Conservation (phyloP, 30 jellyfish, hydroid and myxozoan genomes). For the Haliclystus octoradiatus region DNA sequence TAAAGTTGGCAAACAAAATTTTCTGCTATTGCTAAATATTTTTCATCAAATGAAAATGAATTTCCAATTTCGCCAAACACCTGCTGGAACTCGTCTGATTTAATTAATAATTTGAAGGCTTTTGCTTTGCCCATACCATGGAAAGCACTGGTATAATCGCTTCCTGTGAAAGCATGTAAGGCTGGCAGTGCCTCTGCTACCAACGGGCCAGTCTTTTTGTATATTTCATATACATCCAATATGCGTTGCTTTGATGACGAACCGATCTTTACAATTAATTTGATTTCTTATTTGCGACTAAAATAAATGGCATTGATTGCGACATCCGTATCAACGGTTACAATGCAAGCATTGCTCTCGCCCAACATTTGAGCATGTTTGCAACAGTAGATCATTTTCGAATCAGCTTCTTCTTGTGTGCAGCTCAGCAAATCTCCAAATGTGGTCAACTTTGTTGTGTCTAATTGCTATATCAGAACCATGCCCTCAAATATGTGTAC, state of each 20-base stretch:
- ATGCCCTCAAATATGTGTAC: conserved; percentile 30
- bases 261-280: conserved; percentile 18
- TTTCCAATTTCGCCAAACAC: conserved; percentile 21
- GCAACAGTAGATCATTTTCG: conserved; percentile 32
- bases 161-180: conserved; percentile 34
- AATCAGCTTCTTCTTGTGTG: conserved; percentile 33
- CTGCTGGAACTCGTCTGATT: conserved; percentile 15
- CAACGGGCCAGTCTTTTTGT: conserved; percentile 6
- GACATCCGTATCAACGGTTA: conserved; percentile 47
- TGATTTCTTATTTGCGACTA: neutral
- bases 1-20: conserved; percentile 27
- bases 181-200: conserved; percentile 19
- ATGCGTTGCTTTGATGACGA: conserved; percentile 3
- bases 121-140: conserved; percentile 18
- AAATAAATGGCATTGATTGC: conserved; percentile 23
- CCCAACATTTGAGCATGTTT: conserved; percentile 31
- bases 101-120: conserved; percentile 13
- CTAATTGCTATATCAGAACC: conserved; percentile 27
- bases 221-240: conserved; percentile 22
- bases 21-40: conserved; percentile 2
- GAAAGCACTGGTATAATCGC: conserved; percentile 30
- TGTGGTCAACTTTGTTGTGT: conserved; percentile 3
- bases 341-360: conserved; percentile 19
- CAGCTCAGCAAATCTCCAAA: conserved; percentile 33
- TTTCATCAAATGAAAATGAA: conserved; percentile 3